Conservation (phyloP, 2,113 vertebrate species). For the Puma concolor region DNA sequence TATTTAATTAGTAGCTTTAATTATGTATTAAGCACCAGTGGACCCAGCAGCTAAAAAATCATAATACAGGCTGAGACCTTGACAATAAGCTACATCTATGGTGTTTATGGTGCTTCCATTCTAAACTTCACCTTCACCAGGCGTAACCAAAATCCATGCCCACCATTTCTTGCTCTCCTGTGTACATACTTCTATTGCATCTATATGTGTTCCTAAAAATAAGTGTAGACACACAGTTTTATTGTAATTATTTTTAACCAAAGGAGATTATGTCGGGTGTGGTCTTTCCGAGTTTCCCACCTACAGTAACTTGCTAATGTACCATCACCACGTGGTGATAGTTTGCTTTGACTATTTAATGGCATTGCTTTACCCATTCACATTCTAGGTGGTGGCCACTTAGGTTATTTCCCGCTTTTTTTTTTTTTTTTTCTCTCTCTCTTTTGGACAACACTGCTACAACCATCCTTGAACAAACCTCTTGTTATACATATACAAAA, state of each 20-base stretch:
- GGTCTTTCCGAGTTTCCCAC: not conserved
- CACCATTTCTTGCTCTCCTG: not conserved
- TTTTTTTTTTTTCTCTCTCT: not conserved
- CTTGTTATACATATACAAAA: not conserved
- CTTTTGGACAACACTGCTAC: not conserved
- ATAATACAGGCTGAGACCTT: not conserved
- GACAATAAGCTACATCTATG: no score
- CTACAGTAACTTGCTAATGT: not conserved
- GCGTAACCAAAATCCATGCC: not conserved
- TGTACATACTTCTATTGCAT: no score
- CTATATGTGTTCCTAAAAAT: not conserved
- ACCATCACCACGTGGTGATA: fast-evolving
- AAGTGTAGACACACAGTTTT: not conserved
- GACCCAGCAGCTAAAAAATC: not conserved
- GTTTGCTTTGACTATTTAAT: not conserved
- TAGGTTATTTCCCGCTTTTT: not conserved
- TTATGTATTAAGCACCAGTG: not conserved
- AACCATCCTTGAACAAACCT: not conserved
- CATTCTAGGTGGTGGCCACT: not conserved
- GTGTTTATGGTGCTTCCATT: not conserved
- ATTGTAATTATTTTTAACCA: not conserved
- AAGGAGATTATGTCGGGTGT: not conserved
- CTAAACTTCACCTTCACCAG: not conserved
- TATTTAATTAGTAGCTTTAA: slow-evolving; percentile 6
- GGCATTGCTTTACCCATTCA: not conserved